Percentiles rank a stretch among this genome's conserved stretches.
Evolutionary conservation across 2,113 vertebrate species (phyloP).

Genomic region (Chroicocephalus ridibundus): DNA sequence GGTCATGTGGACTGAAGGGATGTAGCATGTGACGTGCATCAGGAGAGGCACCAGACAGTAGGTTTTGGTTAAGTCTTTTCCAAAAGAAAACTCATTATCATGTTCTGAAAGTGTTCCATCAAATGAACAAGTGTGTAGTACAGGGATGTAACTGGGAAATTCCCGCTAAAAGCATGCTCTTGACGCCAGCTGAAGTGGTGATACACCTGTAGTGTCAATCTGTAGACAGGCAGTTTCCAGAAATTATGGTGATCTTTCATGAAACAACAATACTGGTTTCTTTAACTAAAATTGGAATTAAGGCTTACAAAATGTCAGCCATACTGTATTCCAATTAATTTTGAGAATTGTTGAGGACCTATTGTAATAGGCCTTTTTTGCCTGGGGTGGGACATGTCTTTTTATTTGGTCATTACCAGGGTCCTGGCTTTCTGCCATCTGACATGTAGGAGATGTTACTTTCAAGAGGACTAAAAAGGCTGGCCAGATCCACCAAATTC

Average conservation of each 20-base stretch:
- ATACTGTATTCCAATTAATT: not conserved
- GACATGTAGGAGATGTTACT: not conserved
- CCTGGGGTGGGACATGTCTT: not conserved
- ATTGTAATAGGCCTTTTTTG: not conserved
- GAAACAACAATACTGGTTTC: not conserved
- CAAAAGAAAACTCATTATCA: not conserved
- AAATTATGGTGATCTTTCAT: not conserved
- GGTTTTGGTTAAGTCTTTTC: not conserved
- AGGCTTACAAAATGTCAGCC: not conserved
- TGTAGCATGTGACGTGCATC: not conserved
- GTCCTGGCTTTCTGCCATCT: not conserved
- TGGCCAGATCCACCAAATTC: not conserved
- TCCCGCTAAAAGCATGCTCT: not conserved
- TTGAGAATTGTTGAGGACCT: not conserved
- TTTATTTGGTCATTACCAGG: not conserved
- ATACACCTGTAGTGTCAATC: too few relatives aligned
- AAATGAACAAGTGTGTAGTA: not conserved
- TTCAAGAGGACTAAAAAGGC: not conserved
- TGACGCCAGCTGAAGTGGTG: not conserved
- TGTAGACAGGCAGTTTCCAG: not conserved
- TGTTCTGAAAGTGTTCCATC: not conserved
- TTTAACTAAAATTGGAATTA: not conserved
- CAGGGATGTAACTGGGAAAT: not conserved
- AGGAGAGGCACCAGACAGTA: accelerated
- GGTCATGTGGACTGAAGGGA: not conserved